Evolutionary conservation across 2,797 vertebrate genomes (phyloP), one percentile per base, ranked within the genome.

Genomic region (Notamacropus eugenii): DNA sequence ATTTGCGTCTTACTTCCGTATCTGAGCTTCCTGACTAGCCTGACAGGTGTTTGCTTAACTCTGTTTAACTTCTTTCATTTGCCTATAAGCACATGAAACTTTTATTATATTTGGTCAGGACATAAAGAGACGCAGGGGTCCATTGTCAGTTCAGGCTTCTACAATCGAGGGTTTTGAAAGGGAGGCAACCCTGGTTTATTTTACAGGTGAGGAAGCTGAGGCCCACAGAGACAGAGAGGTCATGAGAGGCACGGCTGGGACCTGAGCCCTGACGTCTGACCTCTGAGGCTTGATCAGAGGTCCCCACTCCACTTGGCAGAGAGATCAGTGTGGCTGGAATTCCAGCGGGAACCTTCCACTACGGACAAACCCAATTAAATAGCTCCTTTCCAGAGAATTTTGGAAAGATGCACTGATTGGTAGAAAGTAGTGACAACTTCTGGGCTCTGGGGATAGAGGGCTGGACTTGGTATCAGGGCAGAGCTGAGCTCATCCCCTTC

Each of bases 1-100:
- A 57, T 50, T 94, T 92, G 74, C 29, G 16, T 74, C 92, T 91
- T 55, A 0, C 14, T 40, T 93, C 93, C 62, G 82, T 74, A 40
- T 34, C 34, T 58, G 40, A 67, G 94, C 52, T 31, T 8, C 87
- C 90, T 96, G 57, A 2, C 4, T 13, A 1, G 92, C 93, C 92
- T 93, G 93, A 22, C 93, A 92, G 96, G 67, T 95, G 95, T 97
- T 97, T 97, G 90, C 67, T 94, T 97, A 94, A 94, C 55, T 28
- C 55, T 90, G 1, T 90, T 91, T 90, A 50, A n/a, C 29, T 93
- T 54, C 57, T 24, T 90, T 94, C 46, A 54, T 92, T 82, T 14
- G 91, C 92, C 94, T 94, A 46, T 50, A 52, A 95, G 31, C 56
- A 19, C 10, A 3, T 82, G 31, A 91, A 94, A 59, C 11, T 46